Evolutionary conservation across 2,797 vertebrate genomes (phyloP).

Genomic region (Rhincodon typus): DNA sequence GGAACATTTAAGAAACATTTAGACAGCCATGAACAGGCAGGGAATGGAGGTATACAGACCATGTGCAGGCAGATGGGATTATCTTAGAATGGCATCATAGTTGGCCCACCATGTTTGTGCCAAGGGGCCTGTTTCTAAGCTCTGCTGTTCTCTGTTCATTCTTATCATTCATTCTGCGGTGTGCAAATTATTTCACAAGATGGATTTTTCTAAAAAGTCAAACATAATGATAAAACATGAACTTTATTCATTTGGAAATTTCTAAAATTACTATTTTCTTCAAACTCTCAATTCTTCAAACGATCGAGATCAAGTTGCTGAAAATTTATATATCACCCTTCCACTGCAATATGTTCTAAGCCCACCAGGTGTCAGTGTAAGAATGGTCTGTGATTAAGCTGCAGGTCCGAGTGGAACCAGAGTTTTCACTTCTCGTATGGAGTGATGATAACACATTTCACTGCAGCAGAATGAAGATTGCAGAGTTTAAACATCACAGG

Average conservation of each 20-base stretch:
- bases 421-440: no score
- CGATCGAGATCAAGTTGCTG: neutral
- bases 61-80: no score
- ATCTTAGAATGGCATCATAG: no score
- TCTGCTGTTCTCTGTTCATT: no score
- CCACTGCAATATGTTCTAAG: neutral
- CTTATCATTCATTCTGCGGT: neutral
- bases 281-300: neutral
- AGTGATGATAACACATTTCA: neutral
- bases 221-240: neutral
- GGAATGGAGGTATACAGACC: no score
- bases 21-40: no score
- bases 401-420: neutral
- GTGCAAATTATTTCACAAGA: neutral
- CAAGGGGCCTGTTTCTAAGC: no score
- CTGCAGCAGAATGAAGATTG: neutral
- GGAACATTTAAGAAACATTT: no score
- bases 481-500: neutral
- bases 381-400: neutral
- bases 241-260: neutral
- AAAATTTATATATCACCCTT: neutral
- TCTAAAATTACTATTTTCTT: neutral
- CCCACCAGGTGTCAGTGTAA: neutral
- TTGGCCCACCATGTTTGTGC: no score
- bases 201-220: neutral